A percentile compares a stretch with the other conserved stretches of the same genome.
Conservation (phyloP, 2,888 invertebrate species). For the Serrognathus titanus region DNA sequence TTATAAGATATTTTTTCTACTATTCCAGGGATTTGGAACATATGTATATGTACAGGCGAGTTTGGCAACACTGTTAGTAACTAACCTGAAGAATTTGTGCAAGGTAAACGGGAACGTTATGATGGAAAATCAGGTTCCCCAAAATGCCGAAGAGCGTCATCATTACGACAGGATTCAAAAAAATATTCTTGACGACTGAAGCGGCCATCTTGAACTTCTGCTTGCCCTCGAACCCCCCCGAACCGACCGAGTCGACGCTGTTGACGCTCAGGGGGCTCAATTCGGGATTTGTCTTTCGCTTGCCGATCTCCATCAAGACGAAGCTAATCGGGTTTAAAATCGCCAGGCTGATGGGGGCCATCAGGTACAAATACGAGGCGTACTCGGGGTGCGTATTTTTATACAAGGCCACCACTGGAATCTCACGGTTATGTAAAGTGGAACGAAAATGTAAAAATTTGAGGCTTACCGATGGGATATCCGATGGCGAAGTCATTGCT, state of each 20-base stretch:
- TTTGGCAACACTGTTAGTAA: conserved; percentile 19
- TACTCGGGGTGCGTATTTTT: conserved; percentile 83
- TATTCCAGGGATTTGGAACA: no score
- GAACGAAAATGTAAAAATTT: not conserved
- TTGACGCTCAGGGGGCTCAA: conserved; percentile 31
- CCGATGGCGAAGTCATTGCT: conserved; percentile 98
- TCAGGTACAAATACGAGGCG: conserved; percentile 83
- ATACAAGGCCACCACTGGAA: conserved; percentile 81
- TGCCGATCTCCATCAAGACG: conserved; percentile 76
- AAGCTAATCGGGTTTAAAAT: conserved; percentile 91
- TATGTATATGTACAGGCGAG: no score
- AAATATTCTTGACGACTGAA: conserved; percentile 64
- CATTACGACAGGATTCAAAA: conserved; percentile 83
- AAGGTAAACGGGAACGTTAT: conserved; percentile 72
- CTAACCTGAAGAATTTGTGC: conserved; percentile 71
- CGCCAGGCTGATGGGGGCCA: conserved; percentile 91
- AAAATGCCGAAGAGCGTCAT: conserved; percentile 91
- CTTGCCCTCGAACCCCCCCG: conserved; percentile 28
- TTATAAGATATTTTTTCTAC: no score
- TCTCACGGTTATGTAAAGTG: not conserved
- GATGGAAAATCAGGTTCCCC: conserved; percentile 78
- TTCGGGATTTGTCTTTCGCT: conserved; percentile 48
- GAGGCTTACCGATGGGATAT: conserved; percentile 80
- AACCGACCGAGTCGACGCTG: conserved; percentile 26
- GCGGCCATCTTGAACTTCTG: conserved; percentile 40